Percentiles rank a stretch among this genome's conserved stretches.
These are phyloP conservation scores for Monoplex corrugatus DNA, from an alignment of 2,888 invertebrate species.

Conservation along the genomic window DNA sequence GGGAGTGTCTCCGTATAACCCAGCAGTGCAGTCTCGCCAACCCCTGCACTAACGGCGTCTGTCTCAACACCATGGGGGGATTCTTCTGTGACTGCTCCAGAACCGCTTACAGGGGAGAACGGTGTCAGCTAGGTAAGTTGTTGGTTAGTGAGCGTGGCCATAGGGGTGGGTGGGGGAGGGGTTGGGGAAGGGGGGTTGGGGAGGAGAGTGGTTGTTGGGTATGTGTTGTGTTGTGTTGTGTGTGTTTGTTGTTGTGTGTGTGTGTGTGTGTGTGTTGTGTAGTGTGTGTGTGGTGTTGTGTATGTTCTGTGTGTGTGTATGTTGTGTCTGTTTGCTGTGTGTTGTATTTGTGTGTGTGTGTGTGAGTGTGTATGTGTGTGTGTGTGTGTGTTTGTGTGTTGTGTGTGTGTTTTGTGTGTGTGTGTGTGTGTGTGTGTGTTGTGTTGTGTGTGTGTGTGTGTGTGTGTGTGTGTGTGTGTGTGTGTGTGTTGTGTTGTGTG, in stretches of 20 bases:
- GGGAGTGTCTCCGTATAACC: constrained; percentile 54
- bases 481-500: too few relatives aligned
- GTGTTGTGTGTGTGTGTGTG: too few relatives aligned
- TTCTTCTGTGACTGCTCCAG: constrained; percentile 78
- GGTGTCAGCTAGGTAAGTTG: constrained; percentile 70
- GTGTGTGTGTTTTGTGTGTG: too few relatives aligned
- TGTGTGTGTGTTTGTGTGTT: too few relatives aligned
- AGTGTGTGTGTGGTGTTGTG: too few relatives aligned
- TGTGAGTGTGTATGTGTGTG: too few relatives aligned
- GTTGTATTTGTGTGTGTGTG: too few relatives aligned
- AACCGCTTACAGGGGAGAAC: constrained; percentile 72
- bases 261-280: neutral
- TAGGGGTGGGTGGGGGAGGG: neutral
- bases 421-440: too few relatives aligned
- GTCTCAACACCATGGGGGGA: constrained; percentile 69
- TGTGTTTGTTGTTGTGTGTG: neutral
- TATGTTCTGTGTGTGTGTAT: too few relatives aligned
- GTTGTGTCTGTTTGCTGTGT: too few relatives aligned
- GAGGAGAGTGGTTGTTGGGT: neutral
- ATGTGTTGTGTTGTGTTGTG: neutral
- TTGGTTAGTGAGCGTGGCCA: too few relatives aligned
- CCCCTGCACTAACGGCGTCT: constrained; percentile 73
- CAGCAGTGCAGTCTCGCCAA: constrained; percentile 55
- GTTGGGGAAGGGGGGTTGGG: neutral
- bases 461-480: too few relatives aligned